Evolutionary conservation across 2,113 vertebrate genomes (phyloP).

Genomic region (human): GRCh38 chr12:50251001-50251500

Average conservation of each 20-base stretch:
- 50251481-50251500: too few species aligned
- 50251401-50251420: neutral
- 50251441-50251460: too few species aligned
- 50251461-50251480: too few species aligned
- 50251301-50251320: neutral
- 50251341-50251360: neutral
- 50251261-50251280: slow-evolving; percentile 4
- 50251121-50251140: neutral
- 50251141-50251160: neutral
- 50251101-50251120: slow-evolving; percentile 2
- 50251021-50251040: slow-evolving; percentile 2
- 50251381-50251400: neutral
- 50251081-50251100: neutral
- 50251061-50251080: neutral
- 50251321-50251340: neutral
- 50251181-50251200: slow-evolving; percentile 4
- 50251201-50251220: slow-evolving; percentile 17
- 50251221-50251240: slow-evolving; percentile 38
- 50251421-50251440: neutral
- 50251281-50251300: slow-evolving; percentile 6
- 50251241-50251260: neutral
- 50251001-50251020: slow-evolving; percentile 38
- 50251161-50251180: neutral
- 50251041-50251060: neutral
- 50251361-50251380: too few species aligned